A percentile compares a stretch with the other conserved stretches of the same genome.
phyloP scores from a whole-genome alignment of 2,797 vertebrate species.

The Anisognathus igniventris region DNA sequence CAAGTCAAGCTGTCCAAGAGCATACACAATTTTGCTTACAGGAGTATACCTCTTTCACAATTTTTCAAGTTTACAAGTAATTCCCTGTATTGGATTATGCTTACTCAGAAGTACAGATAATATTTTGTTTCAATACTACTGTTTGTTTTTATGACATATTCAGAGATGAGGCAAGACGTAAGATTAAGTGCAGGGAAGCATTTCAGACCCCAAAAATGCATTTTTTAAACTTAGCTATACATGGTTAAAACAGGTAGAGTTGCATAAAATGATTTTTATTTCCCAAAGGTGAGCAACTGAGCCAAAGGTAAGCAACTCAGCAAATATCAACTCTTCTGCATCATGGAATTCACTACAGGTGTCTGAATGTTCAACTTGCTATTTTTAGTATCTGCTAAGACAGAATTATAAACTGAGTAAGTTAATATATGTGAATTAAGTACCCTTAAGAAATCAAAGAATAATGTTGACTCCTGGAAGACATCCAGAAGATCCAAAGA shows the following conservation, averaged over 20 bases:
- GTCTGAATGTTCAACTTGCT: neutral
- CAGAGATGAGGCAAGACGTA: constrained; percentile 54
- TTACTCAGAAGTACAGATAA: constrained; percentile 31
- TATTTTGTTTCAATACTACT: constrained; percentile 49
- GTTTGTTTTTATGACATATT: constrained; percentile 1
- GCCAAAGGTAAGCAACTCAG: constrained; percentile 21
- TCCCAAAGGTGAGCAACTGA: constrained; percentile 27
- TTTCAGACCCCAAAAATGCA: constrained; percentile 39
- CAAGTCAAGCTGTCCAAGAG: constrained; percentile 33
- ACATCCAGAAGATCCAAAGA: constrained; percentile 37
- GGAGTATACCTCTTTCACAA: neutral
- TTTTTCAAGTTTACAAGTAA: constrained; percentile 50
- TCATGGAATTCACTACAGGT: constrained; percentile 16
- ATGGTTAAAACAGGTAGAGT: neutral
- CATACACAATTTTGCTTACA: constrained; percentile 51
- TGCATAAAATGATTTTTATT: constrained; percentile 4
- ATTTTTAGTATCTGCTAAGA: constrained; percentile 11
- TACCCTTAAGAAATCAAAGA: constrained; percentile 30
- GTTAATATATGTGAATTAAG: neutral
- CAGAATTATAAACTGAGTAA: neutral
- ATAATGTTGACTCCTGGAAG: neutral
- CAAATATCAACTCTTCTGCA: constrained; percentile 43
- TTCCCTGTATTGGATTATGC: constrained; percentile 23
- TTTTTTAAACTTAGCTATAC: constrained; percentile 36
- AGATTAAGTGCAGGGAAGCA: constrained; percentile 63